phyloP scores from a whole-genome alignment of 2,888 invertebrate genomes.

The Pseudanteris insignis region DNA sequence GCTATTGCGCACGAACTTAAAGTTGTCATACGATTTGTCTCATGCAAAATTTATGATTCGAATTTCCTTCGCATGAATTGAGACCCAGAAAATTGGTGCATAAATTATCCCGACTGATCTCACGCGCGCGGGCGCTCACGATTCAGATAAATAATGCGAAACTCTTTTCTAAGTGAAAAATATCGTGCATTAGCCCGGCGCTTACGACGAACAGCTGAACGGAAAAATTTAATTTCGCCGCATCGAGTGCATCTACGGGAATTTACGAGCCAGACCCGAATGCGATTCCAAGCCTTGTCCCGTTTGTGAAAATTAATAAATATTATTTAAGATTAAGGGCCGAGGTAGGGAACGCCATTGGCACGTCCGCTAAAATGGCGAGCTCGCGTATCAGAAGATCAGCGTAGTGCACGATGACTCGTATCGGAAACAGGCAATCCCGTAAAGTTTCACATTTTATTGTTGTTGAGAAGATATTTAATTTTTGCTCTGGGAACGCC shows the following conservation, averaged over 20 bases:
- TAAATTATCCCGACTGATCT: slow-evolving; percentile 22
- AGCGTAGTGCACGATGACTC: slow-evolving; percentile 23
- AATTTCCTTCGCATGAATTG: slow-evolving; percentile 43
- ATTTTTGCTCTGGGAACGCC: slow-evolving; percentile 56
- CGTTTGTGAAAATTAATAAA: slow-evolving; percentile 38
- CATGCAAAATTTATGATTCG: slow-evolving; percentile 36
- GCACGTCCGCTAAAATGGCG: too few species aligned
- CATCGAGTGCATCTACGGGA: slow-evolving; percentile 16
- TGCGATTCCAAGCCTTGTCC: slow-evolving; percentile 19
- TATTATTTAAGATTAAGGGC: slow-evolving; percentile 24
- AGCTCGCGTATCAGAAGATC: slow-evolving; percentile 16
- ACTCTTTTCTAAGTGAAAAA: slow-evolving; percentile 16
- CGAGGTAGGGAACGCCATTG: slow-evolving; percentile 17
- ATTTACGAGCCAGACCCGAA: slow-evolving; percentile 27
- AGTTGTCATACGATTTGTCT: slow-evolving; percentile 41
- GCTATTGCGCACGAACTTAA: slow-evolving; percentile 49
- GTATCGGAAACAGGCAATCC: slow-evolving; percentile 37
- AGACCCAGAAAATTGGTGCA: slow-evolving; percentile 26
- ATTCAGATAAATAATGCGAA: slow-evolving; percentile 28
- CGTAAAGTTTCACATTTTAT: slow-evolving; percentile 57
- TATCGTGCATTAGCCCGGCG: slow-evolving; percentile 22
- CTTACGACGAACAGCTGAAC: background rate
- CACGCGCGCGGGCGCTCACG: slow-evolving; percentile 4
- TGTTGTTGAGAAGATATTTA: slow-evolving; percentile 58
- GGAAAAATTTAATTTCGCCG: slow-evolving; percentile 30